Evolutionary conservation across 2,797 vertebrate species (phyloP), one percentile per base, ranked within the genome.

Genomic region (Rhynchotus rufescens): DNA sequence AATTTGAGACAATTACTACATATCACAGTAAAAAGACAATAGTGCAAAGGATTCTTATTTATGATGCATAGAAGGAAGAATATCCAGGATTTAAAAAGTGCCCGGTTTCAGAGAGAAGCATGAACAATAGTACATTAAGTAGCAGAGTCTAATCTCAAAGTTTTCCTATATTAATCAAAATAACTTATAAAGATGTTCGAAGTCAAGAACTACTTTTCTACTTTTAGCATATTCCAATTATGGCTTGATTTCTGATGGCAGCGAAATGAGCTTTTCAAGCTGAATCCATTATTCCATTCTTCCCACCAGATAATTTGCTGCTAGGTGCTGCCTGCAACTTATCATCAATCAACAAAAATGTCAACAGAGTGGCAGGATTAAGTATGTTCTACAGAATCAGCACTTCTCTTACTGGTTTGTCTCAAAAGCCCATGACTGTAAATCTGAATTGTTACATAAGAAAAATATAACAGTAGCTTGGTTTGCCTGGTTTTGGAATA

Each of bases 291-390:
- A 92, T 94, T 95, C 91, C 1, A 51, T 14, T 92, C 95, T 96
- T 92, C 96, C 94, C 94, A 95, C 92, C 5, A 76, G 89, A 59
- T 92, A 94, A 95, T 96, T 89, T 93, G 93, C 92, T 93, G 80
- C 88, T 86, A 92, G 92, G 93, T 93, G 62, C 94, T 94, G 93
- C 88, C 86, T 90, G 93, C 84, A 92, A 96, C 81, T 96, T 85
- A 69, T 88, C 90, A 95, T 96, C 88, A 86, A 93, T 96, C 92
- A 96, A 92, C 90, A 96, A 92, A 92, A 94, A 84, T 34, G 95
- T 82, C 91, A 96, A 95, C 88, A 94, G 87, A 71, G 73, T 44
- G 73, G 84, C 89, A 95, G 66, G 34, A 94, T 83, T 87, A 83
- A 80, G 84, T 59, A 78, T 40, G 45, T 87, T 83, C 73, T 36